Evolutionary conservation across 2,888 invertebrate species (phyloP), one percentile per base, ranked within the genome.

Genomic region (Apamea crenata): DNA sequence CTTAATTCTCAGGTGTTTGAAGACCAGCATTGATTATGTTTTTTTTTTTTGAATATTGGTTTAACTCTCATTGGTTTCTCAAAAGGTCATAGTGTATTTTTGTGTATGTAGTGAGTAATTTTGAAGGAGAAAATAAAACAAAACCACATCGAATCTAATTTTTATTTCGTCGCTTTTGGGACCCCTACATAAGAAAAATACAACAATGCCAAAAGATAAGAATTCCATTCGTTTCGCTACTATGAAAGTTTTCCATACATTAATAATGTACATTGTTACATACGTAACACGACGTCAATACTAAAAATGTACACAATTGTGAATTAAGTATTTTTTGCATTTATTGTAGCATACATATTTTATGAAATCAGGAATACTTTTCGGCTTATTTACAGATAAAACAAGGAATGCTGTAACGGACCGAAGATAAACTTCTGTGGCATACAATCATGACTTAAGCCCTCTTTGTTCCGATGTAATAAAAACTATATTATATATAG

Each of bases 171-270:
- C 95, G 90, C 94, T 93, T 92, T 94, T 91, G 94, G 93, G 94
- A 94, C 91, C 91, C 86, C 96, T 96, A 96, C 95, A 93, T 93
- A 94, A 94, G 94, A 95, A 95, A 95, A 95, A 94, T 95, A 96
- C 94, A 95, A 92, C 93, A 90, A 93, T 90, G 90, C 90, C 88
- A 91, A 90, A 90, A 88, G 91, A 91, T 90, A 90, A 89, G 90
- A 88, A 91, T 86, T 90, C 87, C 88, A 80, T 87, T 88, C 84
- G 85, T 89, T 87, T 89, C 75, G 61, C 90, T 89, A 90, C 90
- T 75, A 81, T 83, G 83, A 89, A 84, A 83, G 69, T 82, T 74
- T 74, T 79, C 36, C 78, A 83, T 83, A 87, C 77, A 74, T 80
- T 81, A 87, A 81, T 82, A 81, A 81, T 79, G 80, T 89, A 85